A percentile compares a stretch with the other conserved stretches of the same genome.
These are phyloP conservation scores for Tryphoninae sp. DNA, from an alignment of 2,888 invertebrate species.

Conservation along the genomic window DNA sequence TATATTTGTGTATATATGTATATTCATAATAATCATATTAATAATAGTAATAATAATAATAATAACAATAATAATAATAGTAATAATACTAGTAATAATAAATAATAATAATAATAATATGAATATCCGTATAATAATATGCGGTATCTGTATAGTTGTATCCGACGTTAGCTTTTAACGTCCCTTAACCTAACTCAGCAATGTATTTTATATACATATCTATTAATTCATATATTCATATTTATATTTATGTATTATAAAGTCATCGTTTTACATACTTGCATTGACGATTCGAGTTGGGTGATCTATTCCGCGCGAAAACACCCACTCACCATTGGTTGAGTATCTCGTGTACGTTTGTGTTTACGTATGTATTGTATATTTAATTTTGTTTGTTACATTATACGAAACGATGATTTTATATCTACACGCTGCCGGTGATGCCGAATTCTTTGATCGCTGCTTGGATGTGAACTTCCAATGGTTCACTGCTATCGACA, in stretches of 20 bases:
- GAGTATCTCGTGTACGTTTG: conserved; percentile 50
- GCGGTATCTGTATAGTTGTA: conserved; percentile 39
- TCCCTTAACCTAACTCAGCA: conserved; percentile 35
- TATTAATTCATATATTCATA: conserved; percentile 44
- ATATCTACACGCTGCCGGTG: conserved; percentile 80
- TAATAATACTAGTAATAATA: conserved; percentile 42
- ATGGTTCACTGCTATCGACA: conserved; percentile 84
- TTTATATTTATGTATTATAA: conserved; percentile 52
- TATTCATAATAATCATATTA: conserved; percentile 33
- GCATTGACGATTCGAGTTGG: conserved; percentile 43
- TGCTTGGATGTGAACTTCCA: conserved; percentile 87
- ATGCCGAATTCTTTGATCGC: conserved; percentile 86
- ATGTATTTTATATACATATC: conserved; percentile 56
- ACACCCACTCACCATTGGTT: conserved; percentile 28
- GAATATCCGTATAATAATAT: conserved; percentile 54
- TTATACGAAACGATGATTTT: conserved; percentile 49
- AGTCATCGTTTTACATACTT: conserved; percentile 46
- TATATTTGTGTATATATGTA: conserved; percentile 30
- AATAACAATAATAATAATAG: conserved; percentile 39
- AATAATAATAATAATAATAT: conserved; percentile 42
- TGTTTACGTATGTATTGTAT: conserved; percentile 28
- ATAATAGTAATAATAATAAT: conserved; percentile 42
- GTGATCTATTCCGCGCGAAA: conserved; percentile 34
- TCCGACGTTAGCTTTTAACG: conserved; percentile 43
- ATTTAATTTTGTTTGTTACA: conserved; percentile 38